Conservation (phyloP, 2,797 vertebrate species). For the Hyperoplus lanceolatus region DNA sequence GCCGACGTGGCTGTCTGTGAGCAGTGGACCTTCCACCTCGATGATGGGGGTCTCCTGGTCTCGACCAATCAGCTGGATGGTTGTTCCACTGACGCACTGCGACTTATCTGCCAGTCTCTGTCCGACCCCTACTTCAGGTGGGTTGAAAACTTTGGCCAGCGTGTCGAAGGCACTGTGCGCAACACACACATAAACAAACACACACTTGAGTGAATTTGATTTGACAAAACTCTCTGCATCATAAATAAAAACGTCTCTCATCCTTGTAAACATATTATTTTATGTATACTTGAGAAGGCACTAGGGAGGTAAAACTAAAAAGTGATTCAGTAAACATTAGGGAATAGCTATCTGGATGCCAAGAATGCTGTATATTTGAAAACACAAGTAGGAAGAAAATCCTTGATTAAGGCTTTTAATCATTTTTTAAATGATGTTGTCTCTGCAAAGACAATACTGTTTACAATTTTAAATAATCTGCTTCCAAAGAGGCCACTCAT, state of each 20-base stretch:
- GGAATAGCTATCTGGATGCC: neutral
- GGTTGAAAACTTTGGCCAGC: constrained; percentile 97
- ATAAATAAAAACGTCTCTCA: neutral
- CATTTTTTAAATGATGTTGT: neutral
- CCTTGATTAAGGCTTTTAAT: neutral
- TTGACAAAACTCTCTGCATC: neutral
- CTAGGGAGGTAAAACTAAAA: neutral
- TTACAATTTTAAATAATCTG: neutral
- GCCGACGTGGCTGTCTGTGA: constrained; percentile 96
- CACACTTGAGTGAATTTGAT: neutral
- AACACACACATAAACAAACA: constrained; percentile 17
- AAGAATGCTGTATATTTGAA: neutral
- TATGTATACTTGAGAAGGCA: neutral
- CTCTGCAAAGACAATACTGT: neutral
- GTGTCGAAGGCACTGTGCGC: constrained; percentile 95
- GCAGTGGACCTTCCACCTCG: constrained; percentile 97
- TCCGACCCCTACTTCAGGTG: constrained; percentile 86
- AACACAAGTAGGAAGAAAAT: neutral
- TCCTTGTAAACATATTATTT: neutral
- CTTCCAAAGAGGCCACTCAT: neutral
- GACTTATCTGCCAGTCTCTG: constrained; percentile 88
- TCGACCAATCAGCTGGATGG: constrained; percentile 96
- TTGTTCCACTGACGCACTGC: constrained; percentile 88
- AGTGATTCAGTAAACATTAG: neutral
- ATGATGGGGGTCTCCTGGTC: constrained; percentile 98